phyloP scores from a whole-genome alignment of 2,888 invertebrate genomes.

The Caenorhabditis sp. region DNA sequence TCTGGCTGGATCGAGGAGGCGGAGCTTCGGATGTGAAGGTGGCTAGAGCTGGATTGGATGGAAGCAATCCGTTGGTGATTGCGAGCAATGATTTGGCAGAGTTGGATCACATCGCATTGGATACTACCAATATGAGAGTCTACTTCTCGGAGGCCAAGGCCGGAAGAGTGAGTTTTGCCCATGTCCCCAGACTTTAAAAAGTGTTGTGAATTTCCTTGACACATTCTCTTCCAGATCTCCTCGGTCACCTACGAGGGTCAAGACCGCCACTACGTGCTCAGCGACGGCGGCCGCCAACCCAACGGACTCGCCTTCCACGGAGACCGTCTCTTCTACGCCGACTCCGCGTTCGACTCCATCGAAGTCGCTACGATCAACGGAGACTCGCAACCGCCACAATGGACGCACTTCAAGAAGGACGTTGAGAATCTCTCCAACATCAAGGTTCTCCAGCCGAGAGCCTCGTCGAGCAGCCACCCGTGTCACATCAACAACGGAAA shows the following conservation, averaged over 20 bases:
- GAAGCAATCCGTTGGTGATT: constrained; percentile 86
- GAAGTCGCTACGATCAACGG: constrained; percentile 79
- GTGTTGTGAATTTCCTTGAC: too few species aligned
- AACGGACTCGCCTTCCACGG: constrained; percentile 81
- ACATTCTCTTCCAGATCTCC: constrained; percentile 75
- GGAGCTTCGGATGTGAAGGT: constrained; percentile 85
- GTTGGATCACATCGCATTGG: constrained; percentile 90
- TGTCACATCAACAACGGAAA: constrained; percentile 92
- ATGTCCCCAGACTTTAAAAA: too few species aligned
- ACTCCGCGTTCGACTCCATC: constrained; percentile 89
- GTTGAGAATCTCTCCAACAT: constrained; percentile 88
- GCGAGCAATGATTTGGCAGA: constrained; percentile 84
- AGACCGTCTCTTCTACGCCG: constrained; percentile 87
- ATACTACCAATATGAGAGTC: constrained; percentile 88
- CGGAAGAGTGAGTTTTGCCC: constrained; percentile 84
- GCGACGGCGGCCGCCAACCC: constrained; percentile 81
- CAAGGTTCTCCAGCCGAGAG: constrained; percentile 92
- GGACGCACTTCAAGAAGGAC: constrained; percentile 90
- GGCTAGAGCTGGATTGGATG: constrained; percentile 93
- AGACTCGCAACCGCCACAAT: constrained; percentile 78
- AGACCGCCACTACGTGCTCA: constrained; percentile 82
- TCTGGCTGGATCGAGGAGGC: constrained; percentile 97
- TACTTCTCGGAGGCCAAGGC: constrained; percentile 89
- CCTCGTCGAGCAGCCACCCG: constrained; percentile 87
- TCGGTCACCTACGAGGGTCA: constrained; percentile 83